Conservation (phyloP, 2,113 vertebrate species). For the Catharus bicknelli region DNA sequence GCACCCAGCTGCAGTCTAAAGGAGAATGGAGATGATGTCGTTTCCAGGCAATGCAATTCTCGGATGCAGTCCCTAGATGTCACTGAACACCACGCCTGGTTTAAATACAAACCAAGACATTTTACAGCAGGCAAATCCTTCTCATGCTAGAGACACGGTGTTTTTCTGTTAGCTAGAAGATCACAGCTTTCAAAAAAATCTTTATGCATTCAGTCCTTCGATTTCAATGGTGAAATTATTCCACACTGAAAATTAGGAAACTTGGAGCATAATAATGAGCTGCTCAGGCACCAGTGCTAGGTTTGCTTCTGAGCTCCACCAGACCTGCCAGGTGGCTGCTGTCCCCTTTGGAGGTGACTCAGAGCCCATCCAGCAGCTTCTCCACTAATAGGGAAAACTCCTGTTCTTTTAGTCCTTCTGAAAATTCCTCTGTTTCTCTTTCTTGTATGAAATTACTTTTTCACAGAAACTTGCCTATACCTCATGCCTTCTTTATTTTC, state of each 20-base stretch:
- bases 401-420: neutral
- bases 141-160: fast-evolving
- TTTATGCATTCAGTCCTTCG: neutral
- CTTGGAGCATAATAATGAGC: neutral
- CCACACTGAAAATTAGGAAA: neutral
- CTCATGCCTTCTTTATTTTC: neutral
- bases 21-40: fast-evolving
- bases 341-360: neutral
- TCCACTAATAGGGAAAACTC: neutral
- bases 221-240: neutral
- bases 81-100: conserved; percentile 54
- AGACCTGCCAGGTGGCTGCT: neutral
- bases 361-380: neutral
- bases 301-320: neutral
- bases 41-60: conserved; percentile 38
- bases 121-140: neutral
- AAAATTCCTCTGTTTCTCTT: neutral
- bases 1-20: neutral
- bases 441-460: neutral
- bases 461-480: neutral
- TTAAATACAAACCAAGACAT: neutral
- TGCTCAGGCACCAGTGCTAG: neutral
- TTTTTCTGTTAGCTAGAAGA: neutral
- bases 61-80: conserved; percentile 64
- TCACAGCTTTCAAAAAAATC: neutral